These are phyloP conservation scores for Toxotes jaculatrix DNA, from an alignment of 2,113 vertebrate species.

Conservation along the genomic window DNA sequence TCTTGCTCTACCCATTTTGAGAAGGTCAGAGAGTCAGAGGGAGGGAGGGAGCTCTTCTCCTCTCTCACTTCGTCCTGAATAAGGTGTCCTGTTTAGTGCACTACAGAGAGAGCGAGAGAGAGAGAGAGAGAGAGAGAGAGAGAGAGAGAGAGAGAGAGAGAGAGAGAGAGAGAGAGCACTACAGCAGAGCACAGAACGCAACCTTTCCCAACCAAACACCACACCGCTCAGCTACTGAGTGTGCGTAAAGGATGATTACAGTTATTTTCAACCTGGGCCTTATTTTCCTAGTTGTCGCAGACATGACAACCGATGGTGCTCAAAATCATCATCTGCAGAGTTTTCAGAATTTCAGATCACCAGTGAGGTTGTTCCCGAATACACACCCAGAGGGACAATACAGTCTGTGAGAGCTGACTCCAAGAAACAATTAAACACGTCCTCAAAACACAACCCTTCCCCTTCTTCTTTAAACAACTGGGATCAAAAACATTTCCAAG, in stretches of 20 bases:
- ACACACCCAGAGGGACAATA: not conserved
- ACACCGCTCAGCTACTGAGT: not conserved
- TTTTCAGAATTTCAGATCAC: slow-evolving; percentile 33
- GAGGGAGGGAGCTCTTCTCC: slow-evolving; percentile 49
- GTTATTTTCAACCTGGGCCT: slow-evolving; percentile 27
- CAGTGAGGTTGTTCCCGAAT: slow-evolving; percentile 1
- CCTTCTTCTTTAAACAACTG: not conserved
- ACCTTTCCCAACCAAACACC: slow-evolving; percentile 8
- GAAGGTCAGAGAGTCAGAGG: slow-evolving; percentile 73
- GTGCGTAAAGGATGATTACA: slow-evolving; percentile 43
- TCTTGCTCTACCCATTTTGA: slow-evolving; percentile 71
- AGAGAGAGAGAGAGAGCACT: slow-evolving; percentile 40
- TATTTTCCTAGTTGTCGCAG: slow-evolving; percentile 17
- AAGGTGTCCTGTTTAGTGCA: slow-evolving; percentile 67
- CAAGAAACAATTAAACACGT: not conserved
- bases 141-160: slow-evolving; percentile 40
- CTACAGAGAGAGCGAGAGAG: slow-evolving; percentile 32
- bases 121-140: slow-evolving; percentile 38
- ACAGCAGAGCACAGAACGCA: slow-evolving; percentile 44
- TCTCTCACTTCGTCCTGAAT: slow-evolving; percentile 64
- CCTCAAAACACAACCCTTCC: not conserved
- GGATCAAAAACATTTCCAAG: not conserved
- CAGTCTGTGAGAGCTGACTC: not conserved
- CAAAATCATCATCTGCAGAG: not conserved
- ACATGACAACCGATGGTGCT: not conserved